These are phyloP conservation scores for Pseudotriccus pelzelni DNA, from an alignment of 2,797 vertebrate genomes.

Conservation along the genomic window DNA sequence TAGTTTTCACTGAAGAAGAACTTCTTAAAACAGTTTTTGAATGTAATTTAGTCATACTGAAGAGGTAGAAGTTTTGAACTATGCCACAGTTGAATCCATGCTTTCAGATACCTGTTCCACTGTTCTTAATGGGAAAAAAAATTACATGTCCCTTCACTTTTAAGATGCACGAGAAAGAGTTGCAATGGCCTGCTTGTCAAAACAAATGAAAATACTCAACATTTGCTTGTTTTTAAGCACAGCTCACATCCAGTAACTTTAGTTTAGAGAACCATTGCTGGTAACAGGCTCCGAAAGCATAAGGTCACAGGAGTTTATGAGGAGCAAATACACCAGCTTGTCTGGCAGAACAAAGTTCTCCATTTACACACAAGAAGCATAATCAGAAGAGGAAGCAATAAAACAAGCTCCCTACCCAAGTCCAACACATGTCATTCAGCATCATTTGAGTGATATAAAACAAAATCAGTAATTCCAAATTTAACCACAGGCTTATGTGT, in stretches of 20 bases:
- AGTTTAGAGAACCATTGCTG: not conserved
- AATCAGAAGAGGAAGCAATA: not conserved
- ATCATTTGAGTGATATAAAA: not conserved
- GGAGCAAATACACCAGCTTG: not conserved
- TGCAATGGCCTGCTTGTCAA: not conserved
- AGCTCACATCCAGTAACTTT: not conserved
- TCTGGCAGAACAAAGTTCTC: slow-evolving; percentile 13
- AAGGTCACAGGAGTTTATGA: not conserved
- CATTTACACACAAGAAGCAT: not conserved
- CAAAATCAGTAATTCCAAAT: not conserved
- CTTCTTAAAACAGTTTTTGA: not conserved
- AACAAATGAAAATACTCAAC: not conserved
- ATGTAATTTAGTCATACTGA: not conserved
- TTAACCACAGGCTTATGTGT: not conserved
- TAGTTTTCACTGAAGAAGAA: not conserved
- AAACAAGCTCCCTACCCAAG: not conserved
- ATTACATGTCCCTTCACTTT: not conserved
- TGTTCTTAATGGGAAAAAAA: not conserved
- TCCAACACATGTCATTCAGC: not conserved
- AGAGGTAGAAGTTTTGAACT: not conserved
- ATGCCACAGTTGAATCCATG: not conserved
- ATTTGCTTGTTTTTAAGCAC: not conserved
- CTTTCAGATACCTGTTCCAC: not conserved
- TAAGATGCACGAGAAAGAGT: not conserved
- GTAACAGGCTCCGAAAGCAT: not conserved